Evolutionary conservation across 92 coral and sea anemone species (phyloP), one percentile per base, ranked within the genome.

Genomic region (Phymanthus crucifer): DNA sequence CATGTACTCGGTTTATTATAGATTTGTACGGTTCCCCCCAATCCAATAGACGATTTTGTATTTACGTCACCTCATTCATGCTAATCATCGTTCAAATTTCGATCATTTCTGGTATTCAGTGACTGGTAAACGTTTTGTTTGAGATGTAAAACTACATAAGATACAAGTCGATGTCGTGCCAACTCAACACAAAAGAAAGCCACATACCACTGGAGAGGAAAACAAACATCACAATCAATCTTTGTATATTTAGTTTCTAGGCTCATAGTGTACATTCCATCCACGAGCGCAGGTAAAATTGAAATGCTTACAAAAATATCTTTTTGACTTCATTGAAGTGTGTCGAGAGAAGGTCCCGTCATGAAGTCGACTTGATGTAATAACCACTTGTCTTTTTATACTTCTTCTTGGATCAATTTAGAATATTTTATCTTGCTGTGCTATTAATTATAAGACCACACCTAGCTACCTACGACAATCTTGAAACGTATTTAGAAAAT

Each of bases 71-170:
- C 5, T 45, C 58, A 32, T 48, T 38, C 71, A 56, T 70, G 37
- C 57, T 32, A 37, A 32, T 40, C 81, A 77, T 77, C 72, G 72
- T 64, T 77, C 23, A 43, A 64, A 77, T 77, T 61, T 40, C 54
- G 68, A 77, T 70, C 81, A 77, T 77, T 77, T 69, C 68, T 77
- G 37, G 48, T 38, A 61, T 47, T 40, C 48, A 48, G 16, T 40
- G 46, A 61, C 52, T 61, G 81, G 57, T 75, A 32, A 31, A 19
- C 45, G 65, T 32, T 65, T 75, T 75, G 70, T 56, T 38, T 33
- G 79, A 16, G 65, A 52, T 29, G 35, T n/a, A 61, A 12, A 2
- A 61, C 29, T 29, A 61, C 68, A 61, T 61, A 27, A 24, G 29
- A 17, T 54, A 23, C 64, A 54, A 54, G 64, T 54, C 26, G n/a